Conservation (phyloP, 2,797 vertebrate species). For the Oreortyx pictus region DNA sequence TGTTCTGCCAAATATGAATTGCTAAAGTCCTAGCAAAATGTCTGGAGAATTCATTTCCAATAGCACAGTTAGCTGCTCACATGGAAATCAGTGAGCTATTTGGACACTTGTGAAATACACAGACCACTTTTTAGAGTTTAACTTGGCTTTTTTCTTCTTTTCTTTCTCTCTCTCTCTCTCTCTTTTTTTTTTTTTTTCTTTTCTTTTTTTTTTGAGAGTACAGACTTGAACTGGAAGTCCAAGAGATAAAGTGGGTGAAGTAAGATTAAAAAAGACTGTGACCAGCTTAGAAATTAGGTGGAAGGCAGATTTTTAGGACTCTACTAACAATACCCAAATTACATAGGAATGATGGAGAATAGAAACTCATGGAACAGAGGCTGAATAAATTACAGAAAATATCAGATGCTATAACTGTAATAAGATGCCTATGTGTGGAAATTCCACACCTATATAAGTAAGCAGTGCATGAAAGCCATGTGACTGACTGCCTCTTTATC, state of each 20-base stretch:
- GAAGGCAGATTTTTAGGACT: not conserved
- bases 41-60: not conserved
- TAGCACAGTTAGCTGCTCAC: not conserved
- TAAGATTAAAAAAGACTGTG: not conserved
- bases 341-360: not conserved
- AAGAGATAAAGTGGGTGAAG: not conserved
- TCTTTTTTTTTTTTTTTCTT: no score
- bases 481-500: not conserved
- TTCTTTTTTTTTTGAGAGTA: not conserved
- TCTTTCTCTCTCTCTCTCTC: no score
- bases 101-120: not conserved
- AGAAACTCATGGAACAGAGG: not conserved
- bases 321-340: not conserved
- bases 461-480: rapidly evolving
- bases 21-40: not conserved
- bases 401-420: not conserved
- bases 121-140: not conserved
- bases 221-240: not conserved
- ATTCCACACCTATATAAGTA: not conserved
- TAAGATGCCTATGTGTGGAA: not conserved
- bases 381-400: not conserved
- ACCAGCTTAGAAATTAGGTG: not conserved
- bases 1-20: not conserved
- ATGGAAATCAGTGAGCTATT: not conserved
- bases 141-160: not conserved